Base-by-base conservation (phyloP, 2,888 invertebrate genomes). In the Drosophila demipolita region DNA sequence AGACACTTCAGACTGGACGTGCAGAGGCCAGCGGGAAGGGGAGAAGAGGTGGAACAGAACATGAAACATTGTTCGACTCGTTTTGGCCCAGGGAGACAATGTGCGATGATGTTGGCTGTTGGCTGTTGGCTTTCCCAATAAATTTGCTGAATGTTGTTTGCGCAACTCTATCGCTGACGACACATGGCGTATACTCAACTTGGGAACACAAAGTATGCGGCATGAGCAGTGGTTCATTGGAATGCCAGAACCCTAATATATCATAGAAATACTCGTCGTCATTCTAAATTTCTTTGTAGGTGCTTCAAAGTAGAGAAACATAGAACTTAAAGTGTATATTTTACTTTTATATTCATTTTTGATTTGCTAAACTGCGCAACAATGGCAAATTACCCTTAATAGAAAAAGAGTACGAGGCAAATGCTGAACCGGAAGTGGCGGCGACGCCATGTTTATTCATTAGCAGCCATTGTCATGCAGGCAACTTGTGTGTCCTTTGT, bases 371-470 rank as follows among this genome's bases (percentile, higher is more conserved):
- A 9, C 11, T 12, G 23, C 8, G 1, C 17, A 9, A 26, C 40
- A 40, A 33, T 7, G 3, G 48, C 9, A 9, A 17, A 48, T 9
- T 23, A n/a, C 11, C 59, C 36, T 9, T n/a, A 26, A 2, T 35
- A 5, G 12, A 40, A 6, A 52, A 36, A 68, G 50, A 33, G 57
- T 52, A 17, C 1, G 38, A 50, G 65, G 36, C n/a, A 45, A 64
- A 55, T 49, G 60, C 54, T 36, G 52, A 68, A 73, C 66, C 86
- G 85, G 86, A 87, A 87, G 79, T 87, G 61, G 66, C 59, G 42
- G 69, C 62, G 75, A 73, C 82, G 78, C 78, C 88, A 79, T 84
- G 84, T 84, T 79, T 88, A 88, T 87, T 87, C 87, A 87, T 87
- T 88, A 87, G 87, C 65, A 71, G 78, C 73, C 86, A 88, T 88